A percentile compares a stretch with the other conserved stretches of the same genome.
Evolutionary conservation across 1,140 invertebrate genomes (phyloP).

Genomic region (Drosophila funebris): DNA sequence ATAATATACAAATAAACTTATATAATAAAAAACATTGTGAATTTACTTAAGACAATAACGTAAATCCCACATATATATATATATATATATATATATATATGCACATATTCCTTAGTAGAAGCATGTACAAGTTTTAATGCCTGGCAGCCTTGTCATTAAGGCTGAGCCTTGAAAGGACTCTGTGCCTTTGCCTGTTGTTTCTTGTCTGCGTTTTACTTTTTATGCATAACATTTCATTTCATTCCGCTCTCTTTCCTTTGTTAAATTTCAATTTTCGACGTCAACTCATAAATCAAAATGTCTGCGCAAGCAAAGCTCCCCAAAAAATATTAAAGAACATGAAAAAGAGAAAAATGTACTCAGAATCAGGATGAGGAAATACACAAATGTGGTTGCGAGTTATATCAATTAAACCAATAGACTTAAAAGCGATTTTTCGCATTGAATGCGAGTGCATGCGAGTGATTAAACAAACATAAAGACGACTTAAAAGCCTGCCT

Average conservation of each 20-base stretch:
- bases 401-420: conserved; percentile 63
- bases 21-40: no score
- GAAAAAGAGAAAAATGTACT: conserved; percentile 22
- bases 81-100: conserved; percentile 37
- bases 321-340: conserved; percentile 9
- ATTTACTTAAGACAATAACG: no score
- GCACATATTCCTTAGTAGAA: conserved; percentile 7
- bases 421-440: conserved; percentile 30
- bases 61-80: conserved; percentile 35
- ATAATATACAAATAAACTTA: no score
- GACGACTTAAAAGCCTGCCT: conserved; percentile 44
- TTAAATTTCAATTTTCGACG: conserved; percentile 73
- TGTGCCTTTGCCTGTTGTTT: conserved; percentile 41
- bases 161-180: conserved; percentile 21
- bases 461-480: conserved; percentile 69
- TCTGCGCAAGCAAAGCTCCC: conserved; percentile 67
- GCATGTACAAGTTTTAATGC: conserved; percentile 56
- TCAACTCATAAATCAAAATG: conserved; percentile 79
- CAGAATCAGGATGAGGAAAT: conserved; percentile 1
- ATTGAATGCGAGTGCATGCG: conserved; percentile 30
- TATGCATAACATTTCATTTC: conserved; percentile 29
- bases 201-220: conserved; percentile 31
- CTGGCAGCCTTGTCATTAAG: conserved; percentile 65
- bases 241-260: conserved; percentile 31
- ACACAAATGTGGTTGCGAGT: conserved; percentile 10